These are phyloP conservation scores for Coelopa pilipes DNA, from an alignment of 2,888 invertebrate species.

Conservation along the genomic window DNA sequence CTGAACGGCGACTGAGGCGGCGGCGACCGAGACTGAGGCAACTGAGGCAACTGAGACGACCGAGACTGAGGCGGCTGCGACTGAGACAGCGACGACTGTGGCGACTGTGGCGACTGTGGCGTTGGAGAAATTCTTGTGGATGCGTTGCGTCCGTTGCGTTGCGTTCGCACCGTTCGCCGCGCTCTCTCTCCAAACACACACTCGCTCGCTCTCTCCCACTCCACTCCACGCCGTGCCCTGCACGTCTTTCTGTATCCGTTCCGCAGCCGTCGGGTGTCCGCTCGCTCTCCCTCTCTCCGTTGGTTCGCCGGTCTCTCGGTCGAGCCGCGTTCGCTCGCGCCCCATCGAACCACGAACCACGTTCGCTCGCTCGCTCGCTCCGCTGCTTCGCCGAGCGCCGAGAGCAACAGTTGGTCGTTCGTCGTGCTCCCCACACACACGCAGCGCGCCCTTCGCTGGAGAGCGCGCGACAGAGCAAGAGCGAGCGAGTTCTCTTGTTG, in stretches of 20 bases:
- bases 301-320: constrained; percentile 5
- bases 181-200: neutral
- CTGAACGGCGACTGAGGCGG: constrained; percentile 23
- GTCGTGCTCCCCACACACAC: constrained; percentile 6
- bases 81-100: no score
- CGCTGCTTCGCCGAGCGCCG: neutral
- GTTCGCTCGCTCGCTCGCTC: neutral
- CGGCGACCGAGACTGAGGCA: constrained; percentile 10
- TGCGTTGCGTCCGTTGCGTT: constrained; percentile 11
- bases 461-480: no score
- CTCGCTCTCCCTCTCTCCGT: neutral
- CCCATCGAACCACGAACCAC: neutral
- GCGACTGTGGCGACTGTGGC: neutral
- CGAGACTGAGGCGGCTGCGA: constrained; percentile 1
- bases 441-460: neutral
- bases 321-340: neutral
- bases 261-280: neutral
- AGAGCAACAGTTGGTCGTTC: constrained; percentile 31
- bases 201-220: neutral
- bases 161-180: constrained; percentile 16
- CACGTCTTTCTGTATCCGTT: no score
- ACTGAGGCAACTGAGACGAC: neutral
- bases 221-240: neutral
- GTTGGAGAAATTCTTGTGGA: constrained; percentile 28
- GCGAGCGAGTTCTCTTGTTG: no score